These are phyloP conservation scores for Nerophis lumbriciformis DNA, from an alignment of 2,113 vertebrate species.

Conservation along the genomic window DNA sequence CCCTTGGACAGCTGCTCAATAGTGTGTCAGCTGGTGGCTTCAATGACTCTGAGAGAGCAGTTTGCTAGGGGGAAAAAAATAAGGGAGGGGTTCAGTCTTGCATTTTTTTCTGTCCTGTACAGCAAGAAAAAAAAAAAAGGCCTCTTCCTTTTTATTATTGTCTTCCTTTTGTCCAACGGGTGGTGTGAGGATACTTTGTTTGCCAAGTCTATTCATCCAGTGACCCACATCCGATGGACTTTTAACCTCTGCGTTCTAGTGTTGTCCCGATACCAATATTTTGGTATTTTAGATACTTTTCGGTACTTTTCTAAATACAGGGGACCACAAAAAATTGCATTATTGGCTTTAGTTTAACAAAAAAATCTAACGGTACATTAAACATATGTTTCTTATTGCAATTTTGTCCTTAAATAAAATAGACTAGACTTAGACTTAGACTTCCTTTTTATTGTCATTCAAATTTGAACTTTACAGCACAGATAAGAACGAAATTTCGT, in stretches of 20 bases:
- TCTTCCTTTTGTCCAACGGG: constrained; percentile 30
- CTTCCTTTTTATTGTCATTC: too few relatives aligned
- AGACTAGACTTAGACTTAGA: too few relatives aligned
- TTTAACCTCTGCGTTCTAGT: constrained; percentile 9
- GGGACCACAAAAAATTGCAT: too few relatives aligned
- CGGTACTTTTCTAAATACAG: too few relatives aligned
- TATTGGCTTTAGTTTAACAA: too few relatives aligned
- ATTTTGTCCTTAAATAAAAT: too few relatives aligned
- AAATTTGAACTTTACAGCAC: too few relatives aligned
- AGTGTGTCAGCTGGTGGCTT: constrained; percentile 73
- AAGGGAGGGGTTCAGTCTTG: constrained; percentile 50
- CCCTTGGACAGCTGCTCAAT: constrained; percentile 64
- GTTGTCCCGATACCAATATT: background rate
- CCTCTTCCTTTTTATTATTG: constrained; percentile 27
- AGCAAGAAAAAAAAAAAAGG: constrained; percentile 22
- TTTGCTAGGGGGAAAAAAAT: constrained; percentile 43
- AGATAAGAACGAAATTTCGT: too few relatives aligned
- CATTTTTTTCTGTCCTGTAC: constrained; percentile 33
- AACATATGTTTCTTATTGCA: too few relatives aligned
- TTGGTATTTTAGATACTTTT: too few relatives aligned
- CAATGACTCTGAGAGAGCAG: constrained; percentile 33
- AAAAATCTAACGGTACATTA: too few relatives aligned
- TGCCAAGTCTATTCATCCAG: constrained; percentile 19
- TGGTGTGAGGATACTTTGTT: constrained; percentile 33
- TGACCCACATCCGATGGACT: constrained; percentile 43